These are phyloP conservation scores for Brevipalpus yothersi DNA, from an alignment of 1,140 invertebrate species.

Conservation along the genomic window DNA sequence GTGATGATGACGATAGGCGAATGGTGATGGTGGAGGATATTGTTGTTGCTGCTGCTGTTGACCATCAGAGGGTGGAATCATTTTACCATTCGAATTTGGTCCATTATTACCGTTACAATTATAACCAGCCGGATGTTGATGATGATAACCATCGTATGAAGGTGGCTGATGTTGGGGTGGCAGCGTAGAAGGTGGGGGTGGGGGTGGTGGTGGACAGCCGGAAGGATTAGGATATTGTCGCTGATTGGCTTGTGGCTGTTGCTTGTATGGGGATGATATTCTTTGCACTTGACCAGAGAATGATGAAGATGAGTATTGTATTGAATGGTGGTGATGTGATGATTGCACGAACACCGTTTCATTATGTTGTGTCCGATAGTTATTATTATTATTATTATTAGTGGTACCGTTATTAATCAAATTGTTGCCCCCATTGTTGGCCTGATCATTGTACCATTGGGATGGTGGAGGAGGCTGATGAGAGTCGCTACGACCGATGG, in stretches of 20 bases:
- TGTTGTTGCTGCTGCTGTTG: neutral
- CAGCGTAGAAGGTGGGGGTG: neutral
- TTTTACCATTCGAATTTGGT: neutral
- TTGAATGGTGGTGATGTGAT: neutral
- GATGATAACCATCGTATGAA: neutral
- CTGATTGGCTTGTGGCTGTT: conserved; percentile 1
- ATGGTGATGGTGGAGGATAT: conserved; percentile 1
- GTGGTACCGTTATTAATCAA: no score
- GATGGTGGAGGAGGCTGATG: no score
- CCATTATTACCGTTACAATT: neutral
- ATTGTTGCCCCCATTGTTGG: no score
- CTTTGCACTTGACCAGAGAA: neutral
- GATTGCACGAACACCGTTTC: neutral
- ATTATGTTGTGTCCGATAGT: no score
- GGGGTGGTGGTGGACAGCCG: neutral
- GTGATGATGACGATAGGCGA: conserved; percentile 1
- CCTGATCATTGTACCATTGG: no score
- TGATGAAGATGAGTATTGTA: neutral
- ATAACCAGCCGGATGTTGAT: neutral
- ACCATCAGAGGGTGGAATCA: neutral
- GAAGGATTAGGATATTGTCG: neutral
- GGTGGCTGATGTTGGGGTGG: neutral
- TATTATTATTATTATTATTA: no score
- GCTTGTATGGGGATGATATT: neutral
- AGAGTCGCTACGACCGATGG: no score